phyloP scores from a whole-genome alignment of 1,140 invertebrate species.

The Agrypnia vestita region DNA sequence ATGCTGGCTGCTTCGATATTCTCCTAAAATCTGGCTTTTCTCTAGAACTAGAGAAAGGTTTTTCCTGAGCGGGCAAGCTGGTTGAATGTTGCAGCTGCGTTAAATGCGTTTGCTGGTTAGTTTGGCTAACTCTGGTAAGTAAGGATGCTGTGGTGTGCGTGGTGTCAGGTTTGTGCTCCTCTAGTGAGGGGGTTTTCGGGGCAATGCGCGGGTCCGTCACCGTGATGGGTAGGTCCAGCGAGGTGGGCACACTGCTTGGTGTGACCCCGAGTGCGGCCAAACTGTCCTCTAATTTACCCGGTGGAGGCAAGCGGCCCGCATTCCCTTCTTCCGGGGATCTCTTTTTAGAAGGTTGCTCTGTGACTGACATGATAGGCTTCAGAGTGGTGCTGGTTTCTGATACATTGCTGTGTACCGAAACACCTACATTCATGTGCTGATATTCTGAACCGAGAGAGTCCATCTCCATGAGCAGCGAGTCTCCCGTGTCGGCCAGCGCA shows the following conservation, averaged over 20 bases:
- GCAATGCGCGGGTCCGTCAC: conserved; percentile 80
- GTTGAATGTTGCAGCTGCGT: conserved; percentile 1
- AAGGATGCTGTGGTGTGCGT: conserved; percentile 13
- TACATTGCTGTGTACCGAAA: conserved; percentile 73
- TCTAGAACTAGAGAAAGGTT: background rate
- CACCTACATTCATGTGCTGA: conserved; percentile 71
- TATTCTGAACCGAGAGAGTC: conserved; percentile 70
- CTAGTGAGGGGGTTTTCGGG: conserved; percentile 62
- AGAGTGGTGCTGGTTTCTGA: conserved; percentile 82
- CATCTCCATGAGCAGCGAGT: conserved; percentile 62
- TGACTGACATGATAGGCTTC: conserved; percentile 86
- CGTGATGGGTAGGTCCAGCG: conserved; percentile 80
- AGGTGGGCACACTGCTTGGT: conserved; percentile 74
- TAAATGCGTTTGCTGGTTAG: conserved; percentile 1
- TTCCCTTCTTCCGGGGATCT: conserved; percentile 67
- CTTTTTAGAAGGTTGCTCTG: conserved; percentile 79
- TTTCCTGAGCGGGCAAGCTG: no score
- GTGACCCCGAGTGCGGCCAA: conserved; percentile 74
- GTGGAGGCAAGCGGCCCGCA: conserved; percentile 66
- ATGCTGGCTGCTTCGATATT: conserved; percentile 26
- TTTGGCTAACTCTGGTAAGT: conserved; percentile 17
- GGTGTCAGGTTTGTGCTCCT: conserved; percentile 14
- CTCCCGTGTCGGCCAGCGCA: conserved; percentile 82
- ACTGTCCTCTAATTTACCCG: conserved; percentile 72
- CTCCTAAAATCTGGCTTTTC: conserved; percentile 5